phyloP scores from a whole-genome alignment of 1,140 invertebrate genomes.

The Drosophila repleta region DNA sequence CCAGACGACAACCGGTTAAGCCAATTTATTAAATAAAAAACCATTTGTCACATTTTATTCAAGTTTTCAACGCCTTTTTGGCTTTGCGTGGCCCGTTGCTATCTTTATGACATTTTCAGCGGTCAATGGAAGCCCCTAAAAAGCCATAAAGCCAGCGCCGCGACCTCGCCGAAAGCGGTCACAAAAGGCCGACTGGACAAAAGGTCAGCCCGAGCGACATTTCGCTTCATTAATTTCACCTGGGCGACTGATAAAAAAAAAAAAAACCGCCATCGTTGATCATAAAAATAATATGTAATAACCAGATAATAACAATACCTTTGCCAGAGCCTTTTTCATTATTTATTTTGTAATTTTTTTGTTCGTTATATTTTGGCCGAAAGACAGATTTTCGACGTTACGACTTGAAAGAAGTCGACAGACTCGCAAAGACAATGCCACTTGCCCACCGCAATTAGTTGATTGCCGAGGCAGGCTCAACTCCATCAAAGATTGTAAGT shows the following conservation, averaged over 20 bases:
- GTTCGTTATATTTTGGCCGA: neutral
- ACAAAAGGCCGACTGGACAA: constrained; percentile 40
- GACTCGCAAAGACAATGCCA: constrained; percentile 22
- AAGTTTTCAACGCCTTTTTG: constrained; percentile 56
- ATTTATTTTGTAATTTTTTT: constrained; percentile 2
- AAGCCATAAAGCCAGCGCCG: constrained; percentile 26
- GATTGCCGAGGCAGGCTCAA: constrained; percentile 61
- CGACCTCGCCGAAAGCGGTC: constrained; percentile 7
- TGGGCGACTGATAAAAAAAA: constrained; percentile 62
- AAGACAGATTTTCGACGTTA: constrained; percentile 32
- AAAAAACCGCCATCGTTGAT: constrained; percentile 37
- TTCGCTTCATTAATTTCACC: constrained; percentile 79
- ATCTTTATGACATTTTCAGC: constrained; percentile 68
- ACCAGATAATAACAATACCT: constrained; percentile 65
- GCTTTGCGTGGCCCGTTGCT: constrained; percentile 45
- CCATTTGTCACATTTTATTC: constrained; percentile 80
- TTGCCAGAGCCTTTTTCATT: constrained; percentile 34
- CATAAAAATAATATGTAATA: constrained; percentile 58
- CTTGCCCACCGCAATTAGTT: constrained; percentile 66
- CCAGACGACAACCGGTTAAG: constrained; percentile 65
- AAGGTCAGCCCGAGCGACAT: constrained; percentile 56
- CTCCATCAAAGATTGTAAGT: constrained; percentile 71
- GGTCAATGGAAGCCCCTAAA: constrained; percentile 41
- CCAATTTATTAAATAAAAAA: constrained; percentile 81
- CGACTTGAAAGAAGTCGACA: constrained; percentile 20